phyloP scores from a whole-genome alignment of 2,113 vertebrate species.

The Nothobranchius kuhntae region DNA sequence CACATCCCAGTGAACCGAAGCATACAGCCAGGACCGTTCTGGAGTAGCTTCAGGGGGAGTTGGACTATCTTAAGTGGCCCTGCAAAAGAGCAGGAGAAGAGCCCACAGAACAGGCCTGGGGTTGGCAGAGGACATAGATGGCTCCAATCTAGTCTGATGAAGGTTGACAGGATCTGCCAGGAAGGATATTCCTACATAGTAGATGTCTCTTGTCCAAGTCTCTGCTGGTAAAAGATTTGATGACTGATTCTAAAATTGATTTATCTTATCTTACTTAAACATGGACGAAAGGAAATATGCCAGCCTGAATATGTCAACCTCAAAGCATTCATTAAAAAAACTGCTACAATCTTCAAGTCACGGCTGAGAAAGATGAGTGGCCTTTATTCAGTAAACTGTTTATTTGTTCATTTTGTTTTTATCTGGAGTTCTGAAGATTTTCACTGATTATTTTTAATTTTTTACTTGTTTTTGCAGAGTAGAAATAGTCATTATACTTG shows the following conservation, averaged over 20 bases:
- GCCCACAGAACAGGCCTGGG: background rate
- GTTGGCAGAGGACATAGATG: background rate
- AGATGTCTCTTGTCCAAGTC: background rate
- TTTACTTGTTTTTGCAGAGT: too few relatives aligned
- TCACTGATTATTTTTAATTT: too few relatives aligned
- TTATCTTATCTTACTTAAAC: constrained; percentile 3
- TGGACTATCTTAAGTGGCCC: background rate
- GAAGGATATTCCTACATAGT: background rate
- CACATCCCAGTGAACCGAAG: background rate
- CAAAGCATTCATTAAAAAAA: background rate
- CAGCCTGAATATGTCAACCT: background rate
- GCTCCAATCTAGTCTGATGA: background rate
- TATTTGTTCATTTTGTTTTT: too few relatives aligned
- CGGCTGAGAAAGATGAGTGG: background rate
- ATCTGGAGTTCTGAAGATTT: too few relatives aligned
- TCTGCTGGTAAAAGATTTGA: background rate
- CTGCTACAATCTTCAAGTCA: background rate
- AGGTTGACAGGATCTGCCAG: background rate
- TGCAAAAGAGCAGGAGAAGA: background rate
- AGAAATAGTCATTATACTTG: too few relatives aligned
- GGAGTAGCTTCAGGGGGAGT: background rate
- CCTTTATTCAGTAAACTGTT: background rate
- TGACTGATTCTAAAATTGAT: constrained; percentile 7
- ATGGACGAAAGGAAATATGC: background rate
- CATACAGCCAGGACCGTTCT: background rate